A percentile compares a stretch with the other conserved stretches of the same genome.
Evolutionary conservation across 2,113 vertebrate species (phyloP).

Genomic region (Macaca mulatta): DNA sequence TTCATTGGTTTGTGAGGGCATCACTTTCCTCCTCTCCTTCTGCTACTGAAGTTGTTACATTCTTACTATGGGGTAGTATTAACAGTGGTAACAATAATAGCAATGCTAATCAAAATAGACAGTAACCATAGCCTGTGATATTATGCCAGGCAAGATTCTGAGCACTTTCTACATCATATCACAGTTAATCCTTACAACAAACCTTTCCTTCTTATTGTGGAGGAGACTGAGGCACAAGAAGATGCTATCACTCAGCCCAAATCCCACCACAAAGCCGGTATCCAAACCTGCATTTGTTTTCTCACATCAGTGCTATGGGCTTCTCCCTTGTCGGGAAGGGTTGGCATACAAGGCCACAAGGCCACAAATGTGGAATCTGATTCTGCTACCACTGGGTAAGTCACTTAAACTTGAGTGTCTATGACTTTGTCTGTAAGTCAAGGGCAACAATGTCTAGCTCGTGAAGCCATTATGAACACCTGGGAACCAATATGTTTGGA

Average conservation of each 20-base stretch:
- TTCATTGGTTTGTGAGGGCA: rapidly evolving
- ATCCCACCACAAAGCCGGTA: background rate
- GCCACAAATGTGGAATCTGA: rapidly evolving
- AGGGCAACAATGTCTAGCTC: background rate
- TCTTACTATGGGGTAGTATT: rapidly evolving
- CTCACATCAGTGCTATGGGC: rapidly evolving
- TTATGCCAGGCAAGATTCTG: rapidly evolving
- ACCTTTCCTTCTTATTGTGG: too few species aligned
- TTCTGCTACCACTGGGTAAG: too few species aligned
- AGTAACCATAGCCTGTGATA: rapidly evolving
- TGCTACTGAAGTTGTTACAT: rapidly evolving
- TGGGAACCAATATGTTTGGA: rapidly evolving
- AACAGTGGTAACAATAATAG: background rate
- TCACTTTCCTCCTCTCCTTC: background rate
- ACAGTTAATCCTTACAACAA: rapidly evolving
- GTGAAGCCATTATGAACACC: rapidly evolving
- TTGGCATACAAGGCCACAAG: background rate
- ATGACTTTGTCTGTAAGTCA: background rate
- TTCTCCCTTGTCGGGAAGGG: rapidly evolving
- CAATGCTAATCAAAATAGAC: rapidly evolving
- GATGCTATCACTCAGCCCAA: rapidly evolving
- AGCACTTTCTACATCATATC: rapidly evolving
- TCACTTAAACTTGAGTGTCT: background rate
- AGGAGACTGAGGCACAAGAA: too few species aligned
- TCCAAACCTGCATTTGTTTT: background rate